Conservation (phyloP, 2,888 invertebrate genomes). For the Zygaena filipendulae region DNA sequence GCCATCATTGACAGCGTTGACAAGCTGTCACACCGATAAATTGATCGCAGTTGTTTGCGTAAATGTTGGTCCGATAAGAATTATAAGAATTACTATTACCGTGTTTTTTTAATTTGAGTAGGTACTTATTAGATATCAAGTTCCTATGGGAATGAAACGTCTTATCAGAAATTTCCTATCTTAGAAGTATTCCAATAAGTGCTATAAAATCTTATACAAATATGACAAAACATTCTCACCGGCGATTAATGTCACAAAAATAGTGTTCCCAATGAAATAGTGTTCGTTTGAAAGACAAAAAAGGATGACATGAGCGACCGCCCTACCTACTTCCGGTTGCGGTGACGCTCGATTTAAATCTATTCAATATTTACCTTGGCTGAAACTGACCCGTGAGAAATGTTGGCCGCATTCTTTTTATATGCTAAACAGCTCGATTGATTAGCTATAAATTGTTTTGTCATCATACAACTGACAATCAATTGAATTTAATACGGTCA, state of each 20-base stretch:
- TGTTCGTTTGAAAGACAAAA: slow-evolving; percentile 35
- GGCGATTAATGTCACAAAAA: too few relatives aligned
- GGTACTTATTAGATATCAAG: slow-evolving; percentile 15
- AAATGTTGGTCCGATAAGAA: slow-evolving; percentile 56
- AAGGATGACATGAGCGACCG: slow-evolving; percentile 39
- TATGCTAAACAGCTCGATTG: too few relatives aligned
- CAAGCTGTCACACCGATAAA: slow-evolving; percentile 60
- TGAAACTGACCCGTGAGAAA: slow-evolving; percentile 55
- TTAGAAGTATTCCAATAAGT: too few relatives aligned
- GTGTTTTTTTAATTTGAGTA: slow-evolving; percentile 55
- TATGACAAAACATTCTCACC: too few relatives aligned
- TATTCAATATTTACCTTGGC: slow-evolving; percentile 50
- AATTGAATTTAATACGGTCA: too few relatives aligned
- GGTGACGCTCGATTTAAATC: slow-evolving; percentile 37
- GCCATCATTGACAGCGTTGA: slow-evolving; percentile 56
- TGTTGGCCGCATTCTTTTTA: too few relatives aligned
- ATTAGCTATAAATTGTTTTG: too few relatives aligned
- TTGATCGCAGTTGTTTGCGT: slow-evolving; percentile 64
- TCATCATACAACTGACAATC: too few relatives aligned
- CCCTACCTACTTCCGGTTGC: slow-evolving; percentile 52
- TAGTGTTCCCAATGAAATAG: too few relatives aligned
- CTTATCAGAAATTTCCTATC: slow-evolving; percentile 33
- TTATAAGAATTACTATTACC: too few relatives aligned
- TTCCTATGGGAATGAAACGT: slow-evolving; percentile 35
- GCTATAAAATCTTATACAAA: too few relatives aligned